These are phyloP conservation scores for Drosophila obscura DNA, from an alignment of 1,140 invertebrate species.

Conservation along the genomic window DNA sequence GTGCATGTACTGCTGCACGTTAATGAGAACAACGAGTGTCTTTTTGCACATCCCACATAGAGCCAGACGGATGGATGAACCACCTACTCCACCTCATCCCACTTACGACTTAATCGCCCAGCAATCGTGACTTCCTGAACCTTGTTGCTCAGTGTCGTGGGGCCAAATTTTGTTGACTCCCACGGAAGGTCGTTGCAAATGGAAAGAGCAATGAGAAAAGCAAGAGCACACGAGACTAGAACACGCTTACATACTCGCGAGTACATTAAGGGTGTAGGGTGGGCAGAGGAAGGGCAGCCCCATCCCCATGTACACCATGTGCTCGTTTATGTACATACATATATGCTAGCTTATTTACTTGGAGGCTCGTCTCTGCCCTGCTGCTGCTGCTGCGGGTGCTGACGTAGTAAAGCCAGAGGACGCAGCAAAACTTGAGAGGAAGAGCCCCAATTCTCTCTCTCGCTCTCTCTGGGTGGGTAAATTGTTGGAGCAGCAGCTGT, in stretches of 20 bases:
- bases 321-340: background rate
- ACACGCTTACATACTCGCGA: constrained; percentile 7
- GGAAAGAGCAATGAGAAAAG: constrained; percentile 42
- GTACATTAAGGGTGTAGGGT: constrained; percentile 1
- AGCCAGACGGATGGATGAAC: background rate
- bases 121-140: constrained; percentile 42
- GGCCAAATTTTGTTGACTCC: constrained; percentile 42
- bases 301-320: constrained; percentile 31
- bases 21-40: constrained; percentile 12
- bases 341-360: constrained; percentile 63
- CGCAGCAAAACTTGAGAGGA: constrained; percentile 12
- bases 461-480: constrained; percentile 19
- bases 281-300: background rate
- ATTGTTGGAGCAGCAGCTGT: constrained; percentile 64
- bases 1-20: constrained; percentile 1
- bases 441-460: background rate
- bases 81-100: background rate
- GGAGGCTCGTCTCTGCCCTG: constrained; percentile 70
- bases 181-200: constrained; percentile 65
- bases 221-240: constrained; percentile 8
- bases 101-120: background rate
- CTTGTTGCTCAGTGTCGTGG: constrained; percentile 57
- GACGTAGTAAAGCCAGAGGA: constrained; percentile 70
- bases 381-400: constrained; percentile 43
- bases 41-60: background rate